Conservation (phyloP, 2,888 invertebrate species). For the Apamea crenata region DNA sequence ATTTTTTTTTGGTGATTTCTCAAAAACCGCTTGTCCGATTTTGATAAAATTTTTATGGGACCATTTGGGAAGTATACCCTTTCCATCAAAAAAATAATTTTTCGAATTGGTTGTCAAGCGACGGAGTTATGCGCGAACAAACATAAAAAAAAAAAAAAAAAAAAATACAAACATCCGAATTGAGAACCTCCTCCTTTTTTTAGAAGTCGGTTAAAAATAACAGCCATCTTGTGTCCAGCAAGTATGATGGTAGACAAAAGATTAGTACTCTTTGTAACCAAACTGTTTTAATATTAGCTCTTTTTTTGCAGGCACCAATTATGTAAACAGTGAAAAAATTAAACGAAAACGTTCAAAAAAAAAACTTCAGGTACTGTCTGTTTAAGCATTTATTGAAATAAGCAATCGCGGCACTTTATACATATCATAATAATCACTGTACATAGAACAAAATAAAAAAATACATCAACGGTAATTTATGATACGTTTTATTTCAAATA, state of each 20-base stretch:
- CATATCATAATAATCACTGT: constrained; percentile 35
- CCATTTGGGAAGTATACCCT: no score
- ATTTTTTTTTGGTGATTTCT: no score
- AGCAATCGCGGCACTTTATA: constrained; percentile 25
- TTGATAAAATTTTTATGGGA: no score
- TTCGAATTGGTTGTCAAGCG: no score
- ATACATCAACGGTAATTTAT: constrained; percentile 14
- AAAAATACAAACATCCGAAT: no score
- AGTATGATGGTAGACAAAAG: not conserved
- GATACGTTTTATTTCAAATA: constrained; percentile 44
- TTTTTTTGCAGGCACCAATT: constrained; percentile 51
- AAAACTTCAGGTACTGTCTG: not conserved
- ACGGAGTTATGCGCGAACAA: no score
- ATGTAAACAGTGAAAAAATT: not conserved
- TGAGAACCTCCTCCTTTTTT: no score
- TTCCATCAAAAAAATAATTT: no score
- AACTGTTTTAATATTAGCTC: not conserved
- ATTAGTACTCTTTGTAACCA: not conserved
- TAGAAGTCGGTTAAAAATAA: no score
- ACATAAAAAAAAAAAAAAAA: no score
- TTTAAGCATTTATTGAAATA: constrained; percentile 21
- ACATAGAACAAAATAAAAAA: constrained; percentile 32
- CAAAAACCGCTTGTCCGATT: no score
- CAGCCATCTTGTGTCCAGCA: not conserved
- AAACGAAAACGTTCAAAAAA: not conserved